A percentile compares a stretch with the other conserved stretches of the same genome.
These are phyloP conservation scores for Drosophila bocki DNA, from an alignment of 1,140 invertebrate species.

Conservation along the genomic window DNA sequence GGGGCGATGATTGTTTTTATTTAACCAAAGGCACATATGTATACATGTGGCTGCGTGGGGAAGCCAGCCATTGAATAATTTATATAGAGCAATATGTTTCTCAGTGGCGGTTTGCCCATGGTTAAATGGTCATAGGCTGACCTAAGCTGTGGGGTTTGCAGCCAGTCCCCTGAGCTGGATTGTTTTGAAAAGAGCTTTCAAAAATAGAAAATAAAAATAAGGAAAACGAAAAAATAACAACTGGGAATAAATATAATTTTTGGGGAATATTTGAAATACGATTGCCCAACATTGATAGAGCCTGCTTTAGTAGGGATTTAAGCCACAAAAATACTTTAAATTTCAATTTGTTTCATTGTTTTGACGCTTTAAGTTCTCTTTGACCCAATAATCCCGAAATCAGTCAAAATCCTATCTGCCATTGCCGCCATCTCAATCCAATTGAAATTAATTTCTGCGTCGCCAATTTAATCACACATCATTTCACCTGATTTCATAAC, in stretches of 20 bases:
- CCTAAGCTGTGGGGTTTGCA: constrained; percentile 8
- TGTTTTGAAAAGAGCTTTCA: constrained; percentile 24
- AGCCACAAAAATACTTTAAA: neutral
- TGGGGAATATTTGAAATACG: neutral
- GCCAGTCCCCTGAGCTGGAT: constrained; percentile 11
- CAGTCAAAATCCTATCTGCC: constrained; percentile 14
- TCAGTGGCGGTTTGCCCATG: constrained; percentile 26
- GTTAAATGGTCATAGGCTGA: constrained; percentile 13
- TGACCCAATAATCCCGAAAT: constrained; percentile 17
- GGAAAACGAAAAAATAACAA: neutral
- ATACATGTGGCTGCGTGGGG: constrained; percentile 1
- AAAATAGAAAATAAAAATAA: constrained; percentile 4
- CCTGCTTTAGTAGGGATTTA: neutral
- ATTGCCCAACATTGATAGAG: neutral
- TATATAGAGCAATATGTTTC: constrained; percentile 34
- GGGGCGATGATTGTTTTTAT: constrained; percentile 37
- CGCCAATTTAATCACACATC: constrained; percentile 61
- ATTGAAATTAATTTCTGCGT: constrained; percentile 58
- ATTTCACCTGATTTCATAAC: constrained; percentile 72
- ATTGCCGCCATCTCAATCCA: constrained; percentile 32
- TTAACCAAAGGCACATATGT: neutral
- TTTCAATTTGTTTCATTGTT: neutral
- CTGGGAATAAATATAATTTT: constrained; percentile 1
- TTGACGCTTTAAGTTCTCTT: neutral
- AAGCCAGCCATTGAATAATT: constrained; percentile 45